Base-by-base conservation (phyloP, 2,888 invertebrate genomes). In the Leptarthrus brevirostris region DNA sequence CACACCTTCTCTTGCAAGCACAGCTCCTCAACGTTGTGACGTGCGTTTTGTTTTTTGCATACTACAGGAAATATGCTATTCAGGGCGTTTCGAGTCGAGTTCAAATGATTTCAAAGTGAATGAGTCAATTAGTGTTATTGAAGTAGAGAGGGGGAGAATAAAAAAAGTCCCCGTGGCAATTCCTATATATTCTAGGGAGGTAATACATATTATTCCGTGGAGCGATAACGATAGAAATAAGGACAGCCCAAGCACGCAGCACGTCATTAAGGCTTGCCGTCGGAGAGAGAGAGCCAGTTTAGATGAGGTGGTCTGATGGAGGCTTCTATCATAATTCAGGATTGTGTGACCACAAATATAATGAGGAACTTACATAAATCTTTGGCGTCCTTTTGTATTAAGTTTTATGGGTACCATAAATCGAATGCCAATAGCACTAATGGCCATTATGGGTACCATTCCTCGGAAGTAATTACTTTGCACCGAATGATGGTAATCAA, bases 91-190 rank as follows among this genome's bases (percentile, higher is more conserved):
- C 12, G 3, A 6, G 49, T 18, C 64, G 26, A 14, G 64, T 36
- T 40, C 64, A 64, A 44, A 64, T 47, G n/a, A 61, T 47, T 64
- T 44, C 24, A 24, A 24, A 22, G 44, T 64, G 44, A 64, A 64
- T 44, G 64, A 64, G 64, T 64, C 64, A 64, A 64, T 64, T 47
- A 64, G 64, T 24, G 40, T 40, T 40, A 40, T 40, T 40, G 12
- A 40, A 40, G n/a, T 30, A 3, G 40, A 12, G 40, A 8, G 8
- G n/a, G 40, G 40, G 40, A 12, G 40, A 6, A 40, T 8, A 40
- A 12, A 8, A 8, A 30, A 12, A 12, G 1, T 12, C 40, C 40
- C 40, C 12, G 12, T 40, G 2, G 40, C 40, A 40, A 40, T 40
- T n/a, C 40, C n/a, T 12, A n/a, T 40, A 3, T 2, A n/a, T 40